Conservation (phyloP, 2,888 invertebrate genomes). For the Tachina grossa region DNA sequence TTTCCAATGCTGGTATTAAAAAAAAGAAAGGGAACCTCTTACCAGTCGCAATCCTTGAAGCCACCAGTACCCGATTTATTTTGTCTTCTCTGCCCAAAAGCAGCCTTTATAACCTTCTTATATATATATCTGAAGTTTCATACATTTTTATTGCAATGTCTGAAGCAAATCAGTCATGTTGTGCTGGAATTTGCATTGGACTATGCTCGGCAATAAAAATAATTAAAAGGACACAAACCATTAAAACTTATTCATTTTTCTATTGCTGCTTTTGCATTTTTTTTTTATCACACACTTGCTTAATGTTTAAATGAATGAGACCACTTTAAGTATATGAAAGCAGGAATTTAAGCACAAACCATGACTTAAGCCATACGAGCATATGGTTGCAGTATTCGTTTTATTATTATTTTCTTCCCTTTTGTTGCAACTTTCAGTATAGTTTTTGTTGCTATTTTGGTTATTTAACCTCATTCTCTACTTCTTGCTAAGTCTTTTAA, state of each 20-base stretch:
- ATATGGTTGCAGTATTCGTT: conserved; percentile 49
- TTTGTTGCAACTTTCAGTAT: background rate
- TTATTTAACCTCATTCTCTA: conserved; percentile 31
- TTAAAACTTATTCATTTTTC: conserved; percentile 37
- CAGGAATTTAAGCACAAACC: conserved; percentile 20
- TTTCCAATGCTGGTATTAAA: no score
- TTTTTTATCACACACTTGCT: background rate
- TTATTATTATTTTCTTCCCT: conserved; percentile 37
- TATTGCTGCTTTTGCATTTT: background rate
- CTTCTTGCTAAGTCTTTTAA: conserved; percentile 58
- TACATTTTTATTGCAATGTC: background rate
- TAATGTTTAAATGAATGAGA: conserved; percentile 11
- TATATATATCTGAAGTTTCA: background rate
- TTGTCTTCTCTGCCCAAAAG: no score
- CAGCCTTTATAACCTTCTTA: no score
- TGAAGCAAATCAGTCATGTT: background rate
- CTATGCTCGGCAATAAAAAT: conserved; percentile 12
- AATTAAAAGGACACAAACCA: conserved; percentile 40
- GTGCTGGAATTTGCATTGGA: background rate
- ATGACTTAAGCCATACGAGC: conserved; percentile 29
- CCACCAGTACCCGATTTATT: no score
- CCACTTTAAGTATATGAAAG: conserved; percentile 30
- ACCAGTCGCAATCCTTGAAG: no score
- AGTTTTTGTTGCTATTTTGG: conserved; percentile 17
- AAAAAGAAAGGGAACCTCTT: no score